Conservation (phyloP, 1,140 invertebrate genomes). For the Drosophila sechellia region DNA sequence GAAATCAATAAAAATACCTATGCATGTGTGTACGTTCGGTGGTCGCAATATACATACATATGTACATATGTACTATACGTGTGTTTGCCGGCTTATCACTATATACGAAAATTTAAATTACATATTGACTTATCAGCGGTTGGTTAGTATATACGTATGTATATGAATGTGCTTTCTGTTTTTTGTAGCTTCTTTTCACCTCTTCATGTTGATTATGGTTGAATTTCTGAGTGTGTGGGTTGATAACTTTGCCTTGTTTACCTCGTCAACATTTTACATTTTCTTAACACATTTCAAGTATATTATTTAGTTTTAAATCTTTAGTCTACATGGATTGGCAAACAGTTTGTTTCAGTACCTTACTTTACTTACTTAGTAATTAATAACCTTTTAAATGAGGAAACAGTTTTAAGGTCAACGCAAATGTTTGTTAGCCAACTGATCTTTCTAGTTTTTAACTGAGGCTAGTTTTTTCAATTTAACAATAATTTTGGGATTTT, state of each 20-base stretch:
- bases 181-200: constrained; percentile 28
- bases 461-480: too few species aligned
- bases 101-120: constrained; percentile 80
- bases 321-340: not conserved
- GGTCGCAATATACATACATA: not conserved
- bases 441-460: not conserved
- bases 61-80: not conserved
- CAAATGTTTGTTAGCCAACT: not conserved
- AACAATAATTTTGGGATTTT: too few species aligned
- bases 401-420: not conserved
- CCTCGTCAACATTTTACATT: constrained; percentile 41
- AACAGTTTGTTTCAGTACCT: too few species aligned
- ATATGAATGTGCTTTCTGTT: constrained; percentile 33
- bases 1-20: constrained; percentile 56
- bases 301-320: not conserved
- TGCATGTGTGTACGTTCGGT: not conserved
- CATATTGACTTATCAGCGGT: constrained; percentile 75
- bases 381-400: too few species aligned
- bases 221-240: constrained; percentile 19
- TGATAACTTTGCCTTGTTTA: constrained; percentile 36
- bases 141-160: not conserved
- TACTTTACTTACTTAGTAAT: too few species aligned
- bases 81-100: constrained; percentile 68
- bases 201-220: constrained; percentile 32
- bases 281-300: constrained; percentile 19